phyloP scores from a whole-genome alignment of 1,140 invertebrate genomes.

The Heliconius congener region DNA sequence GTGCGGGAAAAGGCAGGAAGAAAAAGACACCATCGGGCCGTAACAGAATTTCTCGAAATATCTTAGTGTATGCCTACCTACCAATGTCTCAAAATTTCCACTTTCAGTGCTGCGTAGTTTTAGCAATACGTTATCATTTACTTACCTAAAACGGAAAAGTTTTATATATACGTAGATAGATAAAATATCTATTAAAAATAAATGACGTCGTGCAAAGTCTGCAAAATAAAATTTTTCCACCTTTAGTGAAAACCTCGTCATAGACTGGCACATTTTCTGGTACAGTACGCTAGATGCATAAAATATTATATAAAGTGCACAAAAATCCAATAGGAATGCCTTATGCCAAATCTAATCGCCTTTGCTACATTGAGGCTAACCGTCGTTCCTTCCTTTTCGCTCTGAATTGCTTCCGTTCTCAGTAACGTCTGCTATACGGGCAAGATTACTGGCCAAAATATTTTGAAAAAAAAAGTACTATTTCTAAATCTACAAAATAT shows the following conservation, averaged over 20 bases:
- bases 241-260: conserved; percentile 5
- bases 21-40: no score
- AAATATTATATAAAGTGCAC: conserved; percentile 14
- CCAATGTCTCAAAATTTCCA: no score
- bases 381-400: background rate
- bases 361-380: conserved; percentile 10
- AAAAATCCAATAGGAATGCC: conserved; percentile 14
- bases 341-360: conserved; percentile 13
- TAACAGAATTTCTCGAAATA: no score
- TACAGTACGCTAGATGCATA: conserved; percentile 2
- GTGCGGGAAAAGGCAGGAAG: no score
- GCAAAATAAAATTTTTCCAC: background rate
- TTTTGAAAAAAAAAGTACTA: background rate
- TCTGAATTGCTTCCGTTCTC: conserved; percentile 10
- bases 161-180: background rate
- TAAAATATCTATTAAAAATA: background rate
- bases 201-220: background rate
- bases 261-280: conserved; percentile 7
- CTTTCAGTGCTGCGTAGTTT: no score
- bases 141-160: no score
- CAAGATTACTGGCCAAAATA: conserved; percentile 1
- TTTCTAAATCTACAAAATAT: background rate
- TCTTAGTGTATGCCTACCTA: no score
- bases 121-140: no score
- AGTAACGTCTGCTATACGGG: background rate